Evolutionary conservation across 2,888 invertebrate genomes (phyloP).

Genomic region (Pycnomerus fuliginosus): DNA sequence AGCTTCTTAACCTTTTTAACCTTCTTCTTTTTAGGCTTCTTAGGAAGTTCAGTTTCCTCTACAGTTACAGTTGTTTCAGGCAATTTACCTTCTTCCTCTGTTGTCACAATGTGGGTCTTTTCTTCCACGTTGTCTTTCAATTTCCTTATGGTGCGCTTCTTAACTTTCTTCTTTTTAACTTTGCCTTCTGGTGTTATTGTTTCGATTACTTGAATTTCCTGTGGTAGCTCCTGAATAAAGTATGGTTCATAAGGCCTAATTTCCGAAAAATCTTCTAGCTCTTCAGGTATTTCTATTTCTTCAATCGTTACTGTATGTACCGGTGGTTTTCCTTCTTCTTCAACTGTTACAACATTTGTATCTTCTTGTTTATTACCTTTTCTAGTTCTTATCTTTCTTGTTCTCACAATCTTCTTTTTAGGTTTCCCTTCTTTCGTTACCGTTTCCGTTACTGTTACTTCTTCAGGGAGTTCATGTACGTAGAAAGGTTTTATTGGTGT

Average conservation of each 20-base stretch:
- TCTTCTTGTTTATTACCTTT: constrained; percentile 46
- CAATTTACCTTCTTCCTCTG: constrained; percentile 32
- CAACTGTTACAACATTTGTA: constrained; percentile 42
- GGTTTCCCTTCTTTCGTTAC: constrained; percentile 41
- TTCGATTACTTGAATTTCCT: constrained; percentile 5
- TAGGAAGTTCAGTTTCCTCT: constrained; percentile 36
- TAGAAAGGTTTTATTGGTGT: constrained; percentile 17
- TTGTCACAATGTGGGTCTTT: constrained; percentile 39
- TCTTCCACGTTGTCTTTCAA: constrained; percentile 40
- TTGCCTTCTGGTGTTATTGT: constrained; percentile 34
- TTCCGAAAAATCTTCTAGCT: constrained; percentile 33
- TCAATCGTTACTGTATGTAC: constrained; percentile 3
- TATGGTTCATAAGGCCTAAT: constrained; percentile 15
- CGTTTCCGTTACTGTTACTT: constrained; percentile 26
- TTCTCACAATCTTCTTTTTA: constrained; percentile 48
- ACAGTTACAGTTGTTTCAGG: constrained; percentile 48
- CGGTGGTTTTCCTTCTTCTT: constrained; percentile 22
- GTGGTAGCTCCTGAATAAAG: constrained; percentile 22
- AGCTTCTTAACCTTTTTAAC: constrained; percentile 36
- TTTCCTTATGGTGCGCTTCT: constrained; percentile 33
- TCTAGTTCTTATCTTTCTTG: constrained; percentile 54
- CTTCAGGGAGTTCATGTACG: constrained; percentile 47
- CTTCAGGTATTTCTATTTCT: constrained; percentile 44
- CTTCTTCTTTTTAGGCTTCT: constrained; percentile 32
- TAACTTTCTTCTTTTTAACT: constrained; percentile 27